Conservation (phyloP, 1,140 invertebrate genomes). For the Bombyx mori region DNA sequence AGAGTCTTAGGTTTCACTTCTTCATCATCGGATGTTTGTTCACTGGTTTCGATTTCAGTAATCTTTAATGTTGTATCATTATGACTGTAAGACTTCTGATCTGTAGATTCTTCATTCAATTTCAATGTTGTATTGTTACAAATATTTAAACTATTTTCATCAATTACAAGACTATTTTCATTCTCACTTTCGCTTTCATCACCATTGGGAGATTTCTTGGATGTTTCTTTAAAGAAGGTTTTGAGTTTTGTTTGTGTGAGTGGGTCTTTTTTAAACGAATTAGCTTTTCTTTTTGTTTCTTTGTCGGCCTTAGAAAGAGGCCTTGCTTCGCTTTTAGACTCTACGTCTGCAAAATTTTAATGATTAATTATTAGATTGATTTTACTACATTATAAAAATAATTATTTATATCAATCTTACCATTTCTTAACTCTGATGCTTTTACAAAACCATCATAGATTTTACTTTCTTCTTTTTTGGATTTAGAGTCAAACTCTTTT, state of each 20-base stretch:
- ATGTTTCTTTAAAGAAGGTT: conserved; percentile 42
- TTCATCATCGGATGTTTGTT: conserved; percentile 10
- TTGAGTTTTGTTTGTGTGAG: conserved; percentile 54
- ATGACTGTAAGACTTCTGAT: conserved; percentile 26
- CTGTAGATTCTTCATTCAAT: conserved; percentile 39
- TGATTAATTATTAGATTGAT: neutral
- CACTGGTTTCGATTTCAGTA: conserved; percentile 11
- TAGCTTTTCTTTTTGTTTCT: conserved; percentile 53
- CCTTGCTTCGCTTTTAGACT: conserved; percentile 29
- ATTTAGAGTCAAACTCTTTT: conserved; percentile 45
- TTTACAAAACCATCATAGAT: conserved; percentile 39
- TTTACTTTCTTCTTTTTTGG: conserved; percentile 20
- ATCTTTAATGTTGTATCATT: conserved; percentile 51
- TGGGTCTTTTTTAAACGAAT: conserved; percentile 55
- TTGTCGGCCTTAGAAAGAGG: conserved; percentile 51
- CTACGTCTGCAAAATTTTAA: conserved; percentile 24
- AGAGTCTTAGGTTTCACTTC: conserved; percentile 44
- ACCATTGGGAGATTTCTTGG: conserved; percentile 22
- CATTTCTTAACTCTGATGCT: conserved; percentile 42
- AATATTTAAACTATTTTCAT: conserved; percentile 32
- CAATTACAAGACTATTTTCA: conserved; percentile 40
- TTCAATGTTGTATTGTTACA: conserved; percentile 43
- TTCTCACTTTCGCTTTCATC: conserved; percentile 44
- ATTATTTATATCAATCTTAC: conserved; percentile 18
- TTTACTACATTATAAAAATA: neutral